Evolutionary conservation across 2,797 vertebrate genomes (phyloP).

Genomic region (Coracias cyanogaster): DNA sequence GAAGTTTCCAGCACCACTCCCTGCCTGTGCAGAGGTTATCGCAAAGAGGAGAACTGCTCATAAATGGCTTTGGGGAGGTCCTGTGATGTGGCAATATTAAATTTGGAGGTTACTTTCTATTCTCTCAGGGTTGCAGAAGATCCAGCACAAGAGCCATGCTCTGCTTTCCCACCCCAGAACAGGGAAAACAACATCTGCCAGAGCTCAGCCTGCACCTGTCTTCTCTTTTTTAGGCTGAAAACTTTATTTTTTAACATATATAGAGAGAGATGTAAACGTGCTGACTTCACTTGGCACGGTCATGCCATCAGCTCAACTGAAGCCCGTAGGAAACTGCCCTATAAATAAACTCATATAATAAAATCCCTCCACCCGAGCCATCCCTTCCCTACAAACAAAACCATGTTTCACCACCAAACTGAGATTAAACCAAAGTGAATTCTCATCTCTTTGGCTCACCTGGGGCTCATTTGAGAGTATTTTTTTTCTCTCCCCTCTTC

Average conservation of each 20-base stretch:
- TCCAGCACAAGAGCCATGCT: neutral
- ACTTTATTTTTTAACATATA: rapidly evolving
- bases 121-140: neutral
- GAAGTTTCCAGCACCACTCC: neutral
- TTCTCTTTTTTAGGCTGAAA: neutral
- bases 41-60: rapidly evolving
- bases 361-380: neutral
- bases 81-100: neutral
- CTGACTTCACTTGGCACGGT: neutral
- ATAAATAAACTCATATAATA: neutral
- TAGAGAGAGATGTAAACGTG: rapidly evolving
- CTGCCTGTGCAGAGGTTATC: neutral
- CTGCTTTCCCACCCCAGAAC: neutral
- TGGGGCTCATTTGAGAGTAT: neutral
- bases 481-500: neutral
- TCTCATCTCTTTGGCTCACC: neutral
- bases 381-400: neutral
- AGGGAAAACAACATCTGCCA: neutral
- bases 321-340: neutral
- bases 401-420: neutral
- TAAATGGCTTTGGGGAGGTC: rapidly evolving
- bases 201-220: neutral
- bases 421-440: neutral
- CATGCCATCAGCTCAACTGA: neutral
- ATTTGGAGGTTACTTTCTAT: neutral